Conservation (phyloP, 2,888 invertebrate species). For the Chironomus tentans region DNA sequence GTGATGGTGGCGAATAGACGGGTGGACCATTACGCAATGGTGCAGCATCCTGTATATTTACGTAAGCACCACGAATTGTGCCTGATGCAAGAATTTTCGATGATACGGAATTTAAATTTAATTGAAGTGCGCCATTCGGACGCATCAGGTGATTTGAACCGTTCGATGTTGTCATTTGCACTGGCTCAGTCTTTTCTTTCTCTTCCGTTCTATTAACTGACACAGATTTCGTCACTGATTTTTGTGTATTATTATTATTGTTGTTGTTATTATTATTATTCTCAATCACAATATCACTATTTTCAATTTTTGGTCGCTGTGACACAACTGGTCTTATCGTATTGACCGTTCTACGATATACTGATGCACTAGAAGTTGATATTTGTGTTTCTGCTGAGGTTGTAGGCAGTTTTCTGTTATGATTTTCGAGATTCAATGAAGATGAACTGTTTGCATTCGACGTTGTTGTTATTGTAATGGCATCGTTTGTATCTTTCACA, state of each 20-base stretch:
- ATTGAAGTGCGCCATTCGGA: constrained; percentile 40
- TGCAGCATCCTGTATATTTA: constrained; percentile 56
- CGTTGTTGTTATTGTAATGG: constrained; percentile 35
- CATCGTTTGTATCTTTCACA: constrained; percentile 47
- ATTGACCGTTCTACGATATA: constrained; percentile 9
- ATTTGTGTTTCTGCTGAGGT: constrained; percentile 28
- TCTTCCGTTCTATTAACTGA: background rate
- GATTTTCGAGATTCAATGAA: constrained; percentile 54
- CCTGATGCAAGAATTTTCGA: constrained; percentile 30
- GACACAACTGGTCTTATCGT: constrained; percentile 33
- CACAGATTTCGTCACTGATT: too few relatives aligned
- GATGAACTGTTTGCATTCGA: constrained; percentile 37
- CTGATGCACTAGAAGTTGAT: background rate
- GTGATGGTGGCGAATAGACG: constrained; percentile 18
- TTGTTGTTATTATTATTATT: constrained; percentile 5
- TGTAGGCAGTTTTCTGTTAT: constrained; percentile 40
- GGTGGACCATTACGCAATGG: constrained; percentile 26
- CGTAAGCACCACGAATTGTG: constrained; percentile 52
- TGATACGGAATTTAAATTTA: constrained; percentile 21
- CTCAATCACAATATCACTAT: background rate
- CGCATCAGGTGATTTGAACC: constrained; percentile 46
- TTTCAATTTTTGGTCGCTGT: constrained; percentile 30
- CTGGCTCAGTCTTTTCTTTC: constrained; percentile 35
- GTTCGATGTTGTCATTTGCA: constrained; percentile 52
- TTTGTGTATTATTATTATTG: background rate